Evolutionary conservation across 1,140 invertebrate species (phyloP).

Genomic region (Dendroctonus valens): DNA sequence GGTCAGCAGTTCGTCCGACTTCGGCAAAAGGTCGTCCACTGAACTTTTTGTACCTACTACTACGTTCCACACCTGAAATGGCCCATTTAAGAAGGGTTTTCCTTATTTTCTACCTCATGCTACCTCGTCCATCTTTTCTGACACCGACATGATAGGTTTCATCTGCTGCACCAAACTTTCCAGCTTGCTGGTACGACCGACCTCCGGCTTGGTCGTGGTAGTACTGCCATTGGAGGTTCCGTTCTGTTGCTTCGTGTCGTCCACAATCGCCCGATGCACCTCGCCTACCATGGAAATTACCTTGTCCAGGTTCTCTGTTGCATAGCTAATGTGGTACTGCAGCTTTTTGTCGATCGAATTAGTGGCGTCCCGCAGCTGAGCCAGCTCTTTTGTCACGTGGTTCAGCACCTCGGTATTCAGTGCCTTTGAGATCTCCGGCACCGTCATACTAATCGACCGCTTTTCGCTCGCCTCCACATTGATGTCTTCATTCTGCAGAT

Average conservation of each 20-base stretch:
- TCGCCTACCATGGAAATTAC: conserved; percentile 74
- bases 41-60: conserved; percentile 83
- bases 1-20: conserved; percentile 79
- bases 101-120: neutral
- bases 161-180: conserved; percentile 75
- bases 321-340: conserved; percentile 80
- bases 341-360: conserved; percentile 76
- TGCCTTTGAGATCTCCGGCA: conserved; percentile 75
- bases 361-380: conserved; percentile 70
- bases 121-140: conserved; percentile 81
- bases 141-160: conserved; percentile 77
- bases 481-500: conserved; percentile 74
- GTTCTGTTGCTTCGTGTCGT: conserved; percentile 53
- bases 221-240: conserved; percentile 46
- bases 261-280: conserved; percentile 76
- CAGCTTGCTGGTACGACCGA: conserved; percentile 68
- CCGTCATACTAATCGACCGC: conserved; percentile 76
- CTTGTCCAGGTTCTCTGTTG: conserved; percentile 75
- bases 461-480: conserved; percentile 83
- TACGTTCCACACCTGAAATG: conserved; percentile 70
- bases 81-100: neutral
- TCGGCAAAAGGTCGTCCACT: conserved; percentile 78
- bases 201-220: conserved; percentile 55
- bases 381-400: conserved; percentile 72
- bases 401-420: conserved; percentile 74